Conservation (phyloP, 2,113 vertebrate species). For the Perca flavescens region DNA sequence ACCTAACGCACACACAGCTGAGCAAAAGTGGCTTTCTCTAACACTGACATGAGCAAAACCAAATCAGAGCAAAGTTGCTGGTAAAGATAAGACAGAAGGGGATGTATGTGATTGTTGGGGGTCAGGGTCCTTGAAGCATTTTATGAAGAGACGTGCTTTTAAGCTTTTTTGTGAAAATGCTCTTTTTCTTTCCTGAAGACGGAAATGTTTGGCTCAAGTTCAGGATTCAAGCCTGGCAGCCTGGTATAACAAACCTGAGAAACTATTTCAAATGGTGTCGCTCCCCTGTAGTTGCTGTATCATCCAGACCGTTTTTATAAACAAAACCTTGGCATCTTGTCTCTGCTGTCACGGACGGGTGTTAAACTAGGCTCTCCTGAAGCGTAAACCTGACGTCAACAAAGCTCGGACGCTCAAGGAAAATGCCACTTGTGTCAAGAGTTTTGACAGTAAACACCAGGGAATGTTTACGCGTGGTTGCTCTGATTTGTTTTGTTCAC, state of each 20-base stretch:
- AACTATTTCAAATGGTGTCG: neutral
- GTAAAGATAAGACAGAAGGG: too few species aligned
- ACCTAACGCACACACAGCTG: neutral
- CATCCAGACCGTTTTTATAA: constrained; percentile 48
- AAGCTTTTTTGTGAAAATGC: constrained; percentile 1
- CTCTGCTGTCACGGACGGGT: constrained; percentile 37
- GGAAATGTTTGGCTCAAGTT: constrained; percentile 33
- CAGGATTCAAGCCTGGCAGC: neutral
- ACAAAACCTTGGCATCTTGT: constrained; percentile 43
- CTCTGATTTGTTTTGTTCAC: constrained; percentile 53
- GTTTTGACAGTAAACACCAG: constrained; percentile 59
- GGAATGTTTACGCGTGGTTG: constrained; percentile 47
- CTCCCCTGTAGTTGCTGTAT: constrained; percentile 17
- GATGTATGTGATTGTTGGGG: neutral
- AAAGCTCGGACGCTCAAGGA: constrained; percentile 27
- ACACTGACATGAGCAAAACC: neutral
- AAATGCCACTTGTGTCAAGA: constrained; percentile 60
- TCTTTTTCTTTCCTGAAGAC: constrained; percentile 7
- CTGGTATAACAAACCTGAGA: constrained; percentile 20
- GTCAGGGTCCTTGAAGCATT: neutral
- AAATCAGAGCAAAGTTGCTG: neutral
- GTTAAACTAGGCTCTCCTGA: constrained; percentile 54
- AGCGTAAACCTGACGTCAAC: constrained; percentile 57
- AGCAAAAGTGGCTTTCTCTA: neutral
- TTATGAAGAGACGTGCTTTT: neutral